These are phyloP conservation scores for Drosophila serrata DNA, from an alignment of 1,140 invertebrate species.

Conservation along the genomic window DNA sequence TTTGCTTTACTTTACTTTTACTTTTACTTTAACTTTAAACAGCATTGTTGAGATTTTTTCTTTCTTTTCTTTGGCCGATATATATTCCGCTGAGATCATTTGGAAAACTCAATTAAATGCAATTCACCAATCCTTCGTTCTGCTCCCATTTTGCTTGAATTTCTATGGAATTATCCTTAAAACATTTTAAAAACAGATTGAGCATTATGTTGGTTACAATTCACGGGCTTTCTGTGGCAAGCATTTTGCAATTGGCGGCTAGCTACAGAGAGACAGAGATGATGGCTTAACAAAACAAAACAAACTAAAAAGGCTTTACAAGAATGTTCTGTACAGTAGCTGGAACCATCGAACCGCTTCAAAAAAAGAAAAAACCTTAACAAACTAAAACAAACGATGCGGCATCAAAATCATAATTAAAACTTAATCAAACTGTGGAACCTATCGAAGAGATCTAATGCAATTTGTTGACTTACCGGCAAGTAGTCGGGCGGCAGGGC, in stretches of 20 bases:
- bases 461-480: conserved; percentile 84
- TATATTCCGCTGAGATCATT: conserved; percentile 66
- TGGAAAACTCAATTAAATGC: conserved; percentile 46
- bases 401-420: conserved; percentile 45
- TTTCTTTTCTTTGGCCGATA: conserved; percentile 84
- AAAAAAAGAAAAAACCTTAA: conserved; percentile 86
- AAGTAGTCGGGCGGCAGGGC: conserved; percentile 80
- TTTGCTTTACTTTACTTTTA: conserved; percentile 53
- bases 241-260: conserved; percentile 69
- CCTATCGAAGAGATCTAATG: background rate
- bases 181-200: conserved; percentile 36
- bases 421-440: conserved; percentile 18
- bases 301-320: conserved; percentile 46
- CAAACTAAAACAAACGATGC: conserved; percentile 68
- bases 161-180: conserved; percentile 54
- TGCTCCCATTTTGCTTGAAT: conserved; percentile 49
- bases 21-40: conserved; percentile 14
- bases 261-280: conserved; percentile 34
- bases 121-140: conserved; percentile 78
- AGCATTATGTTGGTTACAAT: conserved; percentile 13
- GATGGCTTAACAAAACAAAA: conserved; percentile 19
- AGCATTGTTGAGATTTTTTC: conserved; percentile 85
- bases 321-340: conserved; percentile 56
- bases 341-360: conserved; percentile 85
- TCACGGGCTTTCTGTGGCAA: conserved; percentile 33